These are phyloP conservation scores for Drosophila testacea DNA, from an alignment of 2,888 invertebrate genomes.

Conservation along the genomic window DNA sequence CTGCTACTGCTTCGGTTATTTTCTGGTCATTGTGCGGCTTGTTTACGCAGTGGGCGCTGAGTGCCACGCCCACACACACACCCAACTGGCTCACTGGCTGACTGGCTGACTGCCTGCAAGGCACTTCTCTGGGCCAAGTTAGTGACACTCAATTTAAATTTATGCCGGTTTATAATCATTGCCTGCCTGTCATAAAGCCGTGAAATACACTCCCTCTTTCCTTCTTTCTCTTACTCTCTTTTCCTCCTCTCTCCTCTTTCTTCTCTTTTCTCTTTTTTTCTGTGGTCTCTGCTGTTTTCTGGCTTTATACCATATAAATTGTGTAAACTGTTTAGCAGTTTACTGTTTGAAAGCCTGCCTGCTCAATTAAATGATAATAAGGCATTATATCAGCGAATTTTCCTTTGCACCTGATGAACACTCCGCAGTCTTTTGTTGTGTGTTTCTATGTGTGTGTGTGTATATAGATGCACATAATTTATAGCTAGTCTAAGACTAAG, in stretches of 20 bases:
- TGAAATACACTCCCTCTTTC: slow-evolving; percentile 32
- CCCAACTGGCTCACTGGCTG: neutral
- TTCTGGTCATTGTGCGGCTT: slow-evolving; percentile 71
- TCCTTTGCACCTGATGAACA: slow-evolving; percentile 36
- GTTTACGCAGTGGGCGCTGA: slow-evolving; percentile 64
- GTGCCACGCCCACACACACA: slow-evolving; percentile 4
- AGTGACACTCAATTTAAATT: slow-evolving; percentile 75
- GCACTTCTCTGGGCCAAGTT: slow-evolving; percentile 56
- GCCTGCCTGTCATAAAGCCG: slow-evolving; percentile 62
- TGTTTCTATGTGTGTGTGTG: neutral
- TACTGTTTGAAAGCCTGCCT: slow-evolving; percentile 41
- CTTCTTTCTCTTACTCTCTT: neutral
- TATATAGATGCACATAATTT: slow-evolving; percentile 1
- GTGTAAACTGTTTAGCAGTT: slow-evolving; percentile 68
- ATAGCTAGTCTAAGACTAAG: neutral
- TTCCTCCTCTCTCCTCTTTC: neutral
- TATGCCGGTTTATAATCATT: slow-evolving; percentile 73
- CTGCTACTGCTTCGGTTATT: slow-evolving; percentile 61
- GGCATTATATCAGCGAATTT: slow-evolving; percentile 57
- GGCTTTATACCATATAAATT: slow-evolving; percentile 49
- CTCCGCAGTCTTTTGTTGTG: neutral
- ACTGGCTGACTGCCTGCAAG: slow-evolving; percentile 21
- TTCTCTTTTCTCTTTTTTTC: slow-evolving; percentile 9
- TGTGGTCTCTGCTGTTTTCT: slow-evolving; percentile 32
- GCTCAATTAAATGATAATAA: slow-evolving; percentile 69